phyloP scores from a whole-genome alignment of 2,888 invertebrate genomes.

The Orchestes rusci region DNA sequence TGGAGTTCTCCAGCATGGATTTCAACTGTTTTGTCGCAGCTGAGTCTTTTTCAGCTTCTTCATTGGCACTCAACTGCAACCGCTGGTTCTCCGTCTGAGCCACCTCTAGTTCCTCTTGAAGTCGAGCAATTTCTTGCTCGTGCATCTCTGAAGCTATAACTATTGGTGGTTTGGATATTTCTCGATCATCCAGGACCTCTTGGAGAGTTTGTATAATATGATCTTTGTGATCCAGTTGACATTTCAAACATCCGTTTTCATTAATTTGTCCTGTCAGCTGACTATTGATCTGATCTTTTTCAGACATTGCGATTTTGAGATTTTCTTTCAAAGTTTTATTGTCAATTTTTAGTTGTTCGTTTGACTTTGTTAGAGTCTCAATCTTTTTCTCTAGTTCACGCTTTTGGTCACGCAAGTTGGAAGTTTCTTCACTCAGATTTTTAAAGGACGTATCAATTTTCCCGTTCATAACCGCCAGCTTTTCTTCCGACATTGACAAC shows the following conservation, averaged over 20 bases:
- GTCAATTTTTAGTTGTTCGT: conserved; percentile 3
- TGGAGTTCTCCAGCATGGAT: conserved; percentile 36
- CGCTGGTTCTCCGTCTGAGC: conserved; percentile 16
- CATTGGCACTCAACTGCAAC: conserved; percentile 20
- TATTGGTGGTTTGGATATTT: conserved; percentile 15
- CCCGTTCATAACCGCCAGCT: conserved; percentile 35
- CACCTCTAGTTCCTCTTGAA: conserved; percentile 18
- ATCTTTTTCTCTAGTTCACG: conserved; percentile 1
- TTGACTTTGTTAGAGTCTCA: conserved; percentile 11
- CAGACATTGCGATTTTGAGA: conserved; percentile 5
- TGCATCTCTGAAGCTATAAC: neutral
- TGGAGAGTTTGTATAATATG: conserved; percentile 25
- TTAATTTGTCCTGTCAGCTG: conserved; percentile 16
- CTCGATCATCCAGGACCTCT: conserved; percentile 27
- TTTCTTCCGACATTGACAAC: conserved; percentile 37
- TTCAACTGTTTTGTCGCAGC: conserved; percentile 29
- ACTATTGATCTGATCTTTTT: neutral
- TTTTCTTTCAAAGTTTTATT: conserved; percentile 7
- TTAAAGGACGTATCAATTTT: conserved; percentile 36
- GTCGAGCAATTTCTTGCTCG: conserved; percentile 22
- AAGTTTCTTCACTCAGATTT: conserved; percentile 34
- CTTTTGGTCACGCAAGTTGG: conserved; percentile 12
- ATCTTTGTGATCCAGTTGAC: conserved; percentile 26
- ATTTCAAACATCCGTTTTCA: conserved; percentile 9
- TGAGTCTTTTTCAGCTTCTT: conserved; percentile 24